Evolutionary conservation across 2,888 invertebrate species (phyloP).

Genomic region (Malacosoma neustria): DNA sequence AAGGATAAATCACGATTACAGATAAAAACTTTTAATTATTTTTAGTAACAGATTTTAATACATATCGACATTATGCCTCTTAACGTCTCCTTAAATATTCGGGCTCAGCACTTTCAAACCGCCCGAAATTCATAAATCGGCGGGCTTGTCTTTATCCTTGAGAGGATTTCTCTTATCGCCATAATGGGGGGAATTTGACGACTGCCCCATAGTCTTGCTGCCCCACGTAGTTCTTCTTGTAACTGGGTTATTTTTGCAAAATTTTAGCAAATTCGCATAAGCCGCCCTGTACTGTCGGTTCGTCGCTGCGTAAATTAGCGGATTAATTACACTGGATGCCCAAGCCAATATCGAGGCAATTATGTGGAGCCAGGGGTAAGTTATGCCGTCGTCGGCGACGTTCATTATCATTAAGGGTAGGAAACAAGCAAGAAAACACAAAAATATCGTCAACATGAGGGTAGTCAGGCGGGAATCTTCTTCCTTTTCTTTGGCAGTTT

Average conservation of each 20-base stretch:
- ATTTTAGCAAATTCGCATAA: constrained; percentile 70
- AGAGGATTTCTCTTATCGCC: constrained; percentile 48
- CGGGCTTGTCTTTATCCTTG: constrained; percentile 49
- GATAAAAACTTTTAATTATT: no score
- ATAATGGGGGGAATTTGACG: constrained; percentile 62
- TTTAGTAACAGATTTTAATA: no score
- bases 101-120: no score
- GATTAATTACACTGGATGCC: constrained; percentile 93
- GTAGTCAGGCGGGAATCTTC: constrained; percentile 89
- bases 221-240: constrained; percentile 57
- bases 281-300: constrained; percentile 86
- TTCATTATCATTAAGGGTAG: constrained; percentile 92
- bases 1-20: no score
- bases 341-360: constrained; percentile 90
- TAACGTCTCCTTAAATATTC: no score
- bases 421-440: constrained; percentile 90
- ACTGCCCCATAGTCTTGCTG: constrained; percentile 60
- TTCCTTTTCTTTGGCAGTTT: constrained; percentile 64
- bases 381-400: constrained; percentile 86
- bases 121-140: constrained; percentile 42
- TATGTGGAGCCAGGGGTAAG: constrained; percentile 83
- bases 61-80: no score
- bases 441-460: constrained; percentile 91
- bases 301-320: constrained; percentile 92
- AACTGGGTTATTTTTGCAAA: constrained; percentile 52